phyloP scores from a whole-genome alignment of 2,113 vertebrate genomes.

The Corvus cornix region DNA sequence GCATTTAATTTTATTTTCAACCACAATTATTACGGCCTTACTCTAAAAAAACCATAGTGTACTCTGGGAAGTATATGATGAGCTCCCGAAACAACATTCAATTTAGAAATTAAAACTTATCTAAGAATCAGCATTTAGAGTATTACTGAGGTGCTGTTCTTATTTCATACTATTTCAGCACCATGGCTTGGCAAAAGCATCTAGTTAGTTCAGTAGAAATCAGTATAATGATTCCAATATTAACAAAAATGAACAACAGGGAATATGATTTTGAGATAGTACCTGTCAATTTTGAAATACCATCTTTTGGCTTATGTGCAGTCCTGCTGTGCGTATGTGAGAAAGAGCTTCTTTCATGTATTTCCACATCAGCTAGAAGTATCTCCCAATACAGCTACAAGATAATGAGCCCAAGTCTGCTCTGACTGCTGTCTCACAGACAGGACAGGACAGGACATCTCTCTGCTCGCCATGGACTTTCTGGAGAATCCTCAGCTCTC shows the following conservation, averaged over 20 bases:
- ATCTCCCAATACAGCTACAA: not conserved
- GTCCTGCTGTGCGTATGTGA: not conserved
- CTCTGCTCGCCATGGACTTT: not conserved
- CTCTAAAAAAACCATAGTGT: not conserved
- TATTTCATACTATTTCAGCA: not conserved
- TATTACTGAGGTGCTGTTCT: not conserved
- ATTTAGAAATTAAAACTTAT: conserved; percentile 31
- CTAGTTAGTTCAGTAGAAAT: not conserved
- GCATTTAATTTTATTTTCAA: not conserved
- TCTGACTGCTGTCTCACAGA: not conserved
- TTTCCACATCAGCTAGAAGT: not conserved
- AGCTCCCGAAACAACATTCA: not conserved
- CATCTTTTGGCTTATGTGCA: not conserved
- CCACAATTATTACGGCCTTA: not conserved
- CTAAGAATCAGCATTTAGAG: not conserved
- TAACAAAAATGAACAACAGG: conserved; percentile 26
- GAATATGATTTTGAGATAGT: not conserved
- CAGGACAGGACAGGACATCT: not conserved
- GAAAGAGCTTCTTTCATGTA: not conserved
- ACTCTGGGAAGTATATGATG: not conserved
- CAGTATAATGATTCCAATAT: not conserved
- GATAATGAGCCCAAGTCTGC: not conserved
- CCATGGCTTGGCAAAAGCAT: not conserved
- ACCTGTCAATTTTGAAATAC: not conserved
- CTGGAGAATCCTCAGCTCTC: not conserved